Evolutionary conservation across 2,113 vertebrate species (phyloP).

Genomic region (Nesogale talazaci): DNA sequence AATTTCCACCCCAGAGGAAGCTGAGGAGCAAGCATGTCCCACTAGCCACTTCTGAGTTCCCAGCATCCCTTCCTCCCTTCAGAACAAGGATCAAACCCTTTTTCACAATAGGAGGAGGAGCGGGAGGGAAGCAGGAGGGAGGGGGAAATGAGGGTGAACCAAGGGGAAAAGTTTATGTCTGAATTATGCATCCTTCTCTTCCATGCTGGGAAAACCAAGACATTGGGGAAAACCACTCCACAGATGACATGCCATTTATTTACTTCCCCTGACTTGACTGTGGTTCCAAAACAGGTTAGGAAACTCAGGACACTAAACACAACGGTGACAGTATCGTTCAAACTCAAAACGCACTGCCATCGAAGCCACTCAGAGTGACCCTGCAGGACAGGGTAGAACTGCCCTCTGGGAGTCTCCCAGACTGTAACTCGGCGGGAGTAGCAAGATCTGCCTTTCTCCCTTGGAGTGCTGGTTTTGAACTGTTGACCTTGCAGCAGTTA

Average conservation of each 20-base stretch:
- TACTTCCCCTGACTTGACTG: slow-evolving; percentile 58
- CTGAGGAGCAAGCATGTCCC: slow-evolving; percentile 68
- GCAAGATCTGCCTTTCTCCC: too few relatives aligned
- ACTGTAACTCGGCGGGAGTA: too few relatives aligned
- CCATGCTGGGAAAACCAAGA: slow-evolving; percentile 59
- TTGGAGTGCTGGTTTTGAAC: too few relatives aligned
- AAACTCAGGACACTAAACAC: slow-evolving; percentile 53
- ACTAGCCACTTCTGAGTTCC: slow-evolving; percentile 77
- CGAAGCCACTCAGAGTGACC: too few relatives aligned
- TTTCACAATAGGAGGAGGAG: slow-evolving; percentile 62
- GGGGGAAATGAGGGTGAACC: neutral
- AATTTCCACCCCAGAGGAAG: slow-evolving; percentile 80
- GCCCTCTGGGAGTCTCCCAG: too few relatives aligned
- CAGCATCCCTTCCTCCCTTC: slow-evolving; percentile 64
- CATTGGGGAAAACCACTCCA: slow-evolving; percentile 59
- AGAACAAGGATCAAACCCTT: slow-evolving; percentile 72
- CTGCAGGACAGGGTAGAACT: too few relatives aligned
- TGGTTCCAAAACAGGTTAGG: slow-evolving; percentile 61
- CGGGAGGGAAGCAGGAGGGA: neutral
- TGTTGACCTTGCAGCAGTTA: too few relatives aligned
- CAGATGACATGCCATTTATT: slow-evolving; percentile 65
- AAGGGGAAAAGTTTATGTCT: slow-evolving; percentile 59
- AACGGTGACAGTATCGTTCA: neutral
- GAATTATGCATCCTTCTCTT: slow-evolving; percentile 62
- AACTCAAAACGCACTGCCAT: too few relatives aligned